Conservation (phyloP, 2,113 vertebrate genomes). For the Hemiprocne comata region DNA sequence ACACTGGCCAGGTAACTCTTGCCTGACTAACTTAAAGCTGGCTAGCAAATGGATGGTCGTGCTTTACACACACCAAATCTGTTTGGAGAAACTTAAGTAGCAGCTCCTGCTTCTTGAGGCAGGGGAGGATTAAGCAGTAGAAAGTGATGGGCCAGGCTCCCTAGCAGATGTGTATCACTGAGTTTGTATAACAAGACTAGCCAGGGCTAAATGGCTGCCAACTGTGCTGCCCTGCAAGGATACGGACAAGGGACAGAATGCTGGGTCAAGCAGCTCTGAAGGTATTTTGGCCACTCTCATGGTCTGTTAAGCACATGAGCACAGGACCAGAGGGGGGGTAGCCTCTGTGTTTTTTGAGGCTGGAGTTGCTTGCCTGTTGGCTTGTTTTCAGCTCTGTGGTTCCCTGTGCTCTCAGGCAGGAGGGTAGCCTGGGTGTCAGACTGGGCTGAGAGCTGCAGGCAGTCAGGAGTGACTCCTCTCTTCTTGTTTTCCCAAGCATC, state of each 20-base stretch:
- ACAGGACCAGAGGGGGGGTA: neutral
- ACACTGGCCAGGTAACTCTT: neutral
- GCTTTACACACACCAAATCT: neutral
- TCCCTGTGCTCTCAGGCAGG: neutral
- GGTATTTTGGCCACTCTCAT: neutral
- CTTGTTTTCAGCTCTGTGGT: too few species aligned
- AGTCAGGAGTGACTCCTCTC: neutral
- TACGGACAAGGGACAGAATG: neutral
- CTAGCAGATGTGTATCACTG: neutral
- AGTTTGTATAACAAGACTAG: neutral
- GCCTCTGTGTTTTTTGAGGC: neutral
- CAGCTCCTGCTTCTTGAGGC: neutral
- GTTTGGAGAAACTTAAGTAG: neutral
- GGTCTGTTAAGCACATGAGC: neutral
- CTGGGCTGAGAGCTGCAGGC: neutral
- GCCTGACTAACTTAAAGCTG: neutral
- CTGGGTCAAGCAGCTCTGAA: neutral
- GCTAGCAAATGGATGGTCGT: neutral
- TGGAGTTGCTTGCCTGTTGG: neutral
- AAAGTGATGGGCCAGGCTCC: neutral
- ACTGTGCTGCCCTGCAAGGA: neutral
- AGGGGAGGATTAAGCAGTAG: neutral
- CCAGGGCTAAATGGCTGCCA: neutral
- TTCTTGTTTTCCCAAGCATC: neutral
- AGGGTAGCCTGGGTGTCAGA: fast-evolving